Percentiles rank a stretch among this genome's conserved stretches.
Conservation (phyloP, 1,140 invertebrate species). For the Atta colombica region DNA sequence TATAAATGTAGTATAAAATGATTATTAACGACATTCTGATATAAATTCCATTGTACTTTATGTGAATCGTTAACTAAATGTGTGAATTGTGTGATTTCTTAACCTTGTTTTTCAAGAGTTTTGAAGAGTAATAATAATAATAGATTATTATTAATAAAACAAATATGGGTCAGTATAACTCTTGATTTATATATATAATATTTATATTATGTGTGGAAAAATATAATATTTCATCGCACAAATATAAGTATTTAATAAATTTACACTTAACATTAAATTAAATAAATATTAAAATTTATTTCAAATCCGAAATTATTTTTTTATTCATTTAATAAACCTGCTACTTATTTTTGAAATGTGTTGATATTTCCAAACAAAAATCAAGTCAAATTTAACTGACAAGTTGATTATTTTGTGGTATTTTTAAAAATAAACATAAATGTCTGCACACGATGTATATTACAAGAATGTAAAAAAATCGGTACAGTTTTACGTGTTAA, state of each 20-base stretch:
- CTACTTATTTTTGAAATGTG: neutral
- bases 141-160: neutral
- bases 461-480: neutral
- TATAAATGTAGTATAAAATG: neutral
- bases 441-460: neutral
- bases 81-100: neutral
- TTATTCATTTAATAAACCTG: neutral
- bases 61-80: neutral
- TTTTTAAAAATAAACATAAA: neutral
- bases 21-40: neutral
- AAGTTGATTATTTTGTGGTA: neutral
- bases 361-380: neutral
- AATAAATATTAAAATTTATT: slow-evolving; percentile 1
- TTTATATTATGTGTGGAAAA: neutral
- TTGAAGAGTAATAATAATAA: neutral
- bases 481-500: neutral
- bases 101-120: neutral
- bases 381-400: neutral
- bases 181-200: neutral
- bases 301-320: neutral
- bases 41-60: neutral
- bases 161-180: neutral
- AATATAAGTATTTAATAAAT: neutral
- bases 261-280: neutral
- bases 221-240: neutral